Evolutionary conservation across 1,140 invertebrate genomes (phyloP), one percentile per base, ranked within the genome.

Genomic region (Agrilus planipennis): DNA sequence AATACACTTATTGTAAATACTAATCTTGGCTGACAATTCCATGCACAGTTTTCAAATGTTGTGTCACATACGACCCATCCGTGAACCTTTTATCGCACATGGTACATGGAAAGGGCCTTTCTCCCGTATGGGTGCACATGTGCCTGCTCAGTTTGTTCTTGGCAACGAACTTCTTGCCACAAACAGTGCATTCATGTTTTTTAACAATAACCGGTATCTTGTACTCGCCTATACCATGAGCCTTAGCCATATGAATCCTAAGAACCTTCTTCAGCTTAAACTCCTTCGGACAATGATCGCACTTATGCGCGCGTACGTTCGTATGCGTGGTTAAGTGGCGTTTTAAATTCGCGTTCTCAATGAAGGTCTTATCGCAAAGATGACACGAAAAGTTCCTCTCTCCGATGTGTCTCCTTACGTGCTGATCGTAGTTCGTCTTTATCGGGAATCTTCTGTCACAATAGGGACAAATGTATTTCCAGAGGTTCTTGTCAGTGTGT

Each of bases 351-450:
- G 35, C 42, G 11, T 47, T 51, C 27, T 42, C 51, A 9, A 51
- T 40, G 39, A 89, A 89, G 12, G 73, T 63, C 56, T 88, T 88
- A 4, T 69, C 69, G 51, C 85, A 89, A 4, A 76, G 67, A 4
- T 68, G 63, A 54, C 84, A 89, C 1, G 67, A 62, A 55, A 85
- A 86, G 1, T 79, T 72, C 39, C 86, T 86, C 15, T 65, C 63
- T 4, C 76, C 69, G 1, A 66, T 62, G 50, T 88, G 84, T 17
- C 80, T 79, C 23, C 77, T 75, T 68, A 89, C 76, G 53, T 93
- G 90, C 21, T 53, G 45, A 28, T 51, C 49, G 17, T 37, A 52
- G 27, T 49, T 47, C 2, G 46, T 46, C 34, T 54, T 57, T 18
- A 53, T 25, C 0, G 54, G 50, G 39, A 57, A 57, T 28, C 45